Base-by-base conservation (phyloP, 1,140 invertebrate species). In the Macrobrachium rosenbergii region DNA sequence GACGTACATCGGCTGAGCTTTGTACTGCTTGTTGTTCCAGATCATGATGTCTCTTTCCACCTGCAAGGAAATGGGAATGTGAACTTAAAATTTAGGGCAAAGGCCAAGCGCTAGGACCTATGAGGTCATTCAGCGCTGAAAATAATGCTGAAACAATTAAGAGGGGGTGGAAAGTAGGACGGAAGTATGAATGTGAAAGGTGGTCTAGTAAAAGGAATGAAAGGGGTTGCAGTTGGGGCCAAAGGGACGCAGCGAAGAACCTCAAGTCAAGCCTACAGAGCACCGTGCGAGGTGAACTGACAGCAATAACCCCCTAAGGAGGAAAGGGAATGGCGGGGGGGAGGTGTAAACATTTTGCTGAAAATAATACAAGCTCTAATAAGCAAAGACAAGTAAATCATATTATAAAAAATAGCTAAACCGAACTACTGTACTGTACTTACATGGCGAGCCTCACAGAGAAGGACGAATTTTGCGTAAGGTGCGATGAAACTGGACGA, bases 1-100 rank as follows among this genome's bases (percentile, higher is more conserved):
- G 1, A 96, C 95, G 52, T 97, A 92, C 0, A 95, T 89, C 0
- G 97, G 97, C 45, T 94, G 94, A 72, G 93, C 93, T 0, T 95
- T 91, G 91, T 94, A 98, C 63, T 93, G 94, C 91, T 98, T 98
- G 92, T 95, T 95, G 91, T 98, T 98, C 97, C 97, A 98, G 8
- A 98, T 94, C 83, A 94, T 93, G 0, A 98, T 94, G 91, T 98
- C 97, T 5, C 97, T 93, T 91, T 97, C 94, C 90, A 98, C 95
- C 96, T 97, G 91, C 87, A 92, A 93, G 89, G 58, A 64, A 16
- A 83, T 79, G 45, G 17, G 23, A 5, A 10, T 63, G 12, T 17
- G 19, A 5, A 58, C 16, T 11, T 8, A 37, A 52, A 21, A 60
- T 8, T 10, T 5, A 75, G 52, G 45, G 45, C 72, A 16, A 8